Evolutionary conservation across 2,113 vertebrate genomes (phyloP).

Genomic region (Heliornis fulica): DNA sequence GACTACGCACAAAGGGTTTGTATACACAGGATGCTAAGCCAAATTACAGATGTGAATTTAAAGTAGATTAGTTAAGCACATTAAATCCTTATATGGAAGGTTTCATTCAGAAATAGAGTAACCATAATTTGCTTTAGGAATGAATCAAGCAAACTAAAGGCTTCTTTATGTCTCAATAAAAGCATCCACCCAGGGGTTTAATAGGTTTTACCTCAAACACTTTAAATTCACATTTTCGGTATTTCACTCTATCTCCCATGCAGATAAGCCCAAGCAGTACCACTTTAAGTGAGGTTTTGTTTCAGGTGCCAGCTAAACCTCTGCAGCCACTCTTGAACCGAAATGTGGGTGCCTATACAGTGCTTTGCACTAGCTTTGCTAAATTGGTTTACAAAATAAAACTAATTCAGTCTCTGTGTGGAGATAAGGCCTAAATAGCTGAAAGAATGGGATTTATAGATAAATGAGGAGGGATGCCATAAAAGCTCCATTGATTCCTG

Average conservation of each 20-base stretch:
- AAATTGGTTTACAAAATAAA: constrained; percentile 56
- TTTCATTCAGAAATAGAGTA: constrained; percentile 30
- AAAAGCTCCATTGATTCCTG: constrained; percentile 38
- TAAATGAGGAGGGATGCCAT: constrained; percentile 23
- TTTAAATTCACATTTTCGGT: constrained; percentile 29
- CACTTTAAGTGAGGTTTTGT: constrained; percentile 14
- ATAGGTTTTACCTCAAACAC: not conserved
- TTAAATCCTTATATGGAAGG: not conserved
- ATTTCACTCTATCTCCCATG: not conserved
- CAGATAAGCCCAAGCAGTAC: not conserved
- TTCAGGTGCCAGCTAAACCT: not conserved
- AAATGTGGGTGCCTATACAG: not conserved
- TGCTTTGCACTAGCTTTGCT: not conserved
- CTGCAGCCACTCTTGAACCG: not conserved
- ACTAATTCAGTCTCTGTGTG: constrained; percentile 8
- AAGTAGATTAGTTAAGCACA: constrained; percentile 8
- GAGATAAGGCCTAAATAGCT: constrained; percentile 26
- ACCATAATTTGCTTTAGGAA: constrained; percentile 25
- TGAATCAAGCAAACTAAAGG: constrained; percentile 18
- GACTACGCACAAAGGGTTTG: not conserved
- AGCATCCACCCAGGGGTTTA: not conserved
- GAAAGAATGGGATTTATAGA: constrained; percentile 47
- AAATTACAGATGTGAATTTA: constrained; percentile 28
- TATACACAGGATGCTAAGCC: not conserved
- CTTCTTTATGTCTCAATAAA: not conserved